phyloP scores from a whole-genome alignment of 2,797 vertebrate genomes.

The Pagetopsis macropterus region DNA sequence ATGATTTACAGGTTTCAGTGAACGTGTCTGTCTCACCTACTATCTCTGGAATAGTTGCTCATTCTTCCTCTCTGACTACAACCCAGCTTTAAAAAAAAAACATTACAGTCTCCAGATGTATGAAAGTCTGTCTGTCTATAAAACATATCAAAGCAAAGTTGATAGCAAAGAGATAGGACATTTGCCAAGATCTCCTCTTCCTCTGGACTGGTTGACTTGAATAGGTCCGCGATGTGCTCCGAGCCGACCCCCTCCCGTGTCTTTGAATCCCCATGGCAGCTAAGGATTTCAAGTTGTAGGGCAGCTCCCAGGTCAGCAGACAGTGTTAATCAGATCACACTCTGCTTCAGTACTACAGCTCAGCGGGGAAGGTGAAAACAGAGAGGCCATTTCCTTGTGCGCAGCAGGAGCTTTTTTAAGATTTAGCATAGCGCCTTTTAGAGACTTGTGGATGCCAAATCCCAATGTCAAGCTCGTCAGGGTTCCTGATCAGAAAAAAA shows the following conservation, averaged over 20 bases:
- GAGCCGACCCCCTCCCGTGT: conserved; percentile 51
- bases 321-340: conserved; percentile 64
- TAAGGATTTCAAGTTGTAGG: conserved; percentile 58
- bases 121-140: conserved; percentile 47
- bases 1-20: conserved; percentile 68
- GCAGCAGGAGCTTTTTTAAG: conserved; percentile 30
- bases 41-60: conserved; percentile 31
- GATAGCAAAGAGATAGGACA: conserved; percentile 45
- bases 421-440: conserved; percentile 32
- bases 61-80: conserved; percentile 40
- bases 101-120: conserved; percentile 70
- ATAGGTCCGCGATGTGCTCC: conserved; percentile 55
- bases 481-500: conserved; percentile 26
- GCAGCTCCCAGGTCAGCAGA: conserved; percentile 53
- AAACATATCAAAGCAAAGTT: conserved; percentile 52
- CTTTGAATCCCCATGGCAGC: conserved; percentile 44
- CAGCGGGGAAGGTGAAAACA: conserved; percentile 48
- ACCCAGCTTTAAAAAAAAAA: conserved; percentile 40
- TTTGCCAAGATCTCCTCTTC: conserved; percentile 43
- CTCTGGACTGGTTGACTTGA: conserved; percentile 28
- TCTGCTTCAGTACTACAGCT: conserved; percentile 33
- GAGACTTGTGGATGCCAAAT: conserved; percentile 30
- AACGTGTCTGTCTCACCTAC: conserved; percentile 29
- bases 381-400: conserved; percentile 25
- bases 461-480: neutral